Evolutionary conservation across 2,888 invertebrate species (phyloP).

Genomic region (Lasiommata megera): DNA sequence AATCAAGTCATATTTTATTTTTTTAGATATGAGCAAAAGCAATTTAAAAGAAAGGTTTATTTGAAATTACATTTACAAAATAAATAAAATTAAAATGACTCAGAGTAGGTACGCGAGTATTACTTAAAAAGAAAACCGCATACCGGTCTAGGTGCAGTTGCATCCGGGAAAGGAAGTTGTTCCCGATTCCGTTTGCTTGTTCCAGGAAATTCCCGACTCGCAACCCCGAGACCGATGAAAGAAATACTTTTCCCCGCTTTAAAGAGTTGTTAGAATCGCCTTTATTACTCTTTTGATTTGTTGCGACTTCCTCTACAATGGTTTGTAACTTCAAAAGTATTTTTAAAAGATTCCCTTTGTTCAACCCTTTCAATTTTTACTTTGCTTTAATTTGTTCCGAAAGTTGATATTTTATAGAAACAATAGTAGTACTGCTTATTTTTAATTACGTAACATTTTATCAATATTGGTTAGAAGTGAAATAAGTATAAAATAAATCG

Average conservation of each 20-base stretch:
- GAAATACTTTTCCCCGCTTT: constrained; percentile 54
- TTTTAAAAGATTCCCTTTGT: constrained; percentile 15
- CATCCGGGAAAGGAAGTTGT: constrained; percentile 60
- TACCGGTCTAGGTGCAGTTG: constrained; percentile 37
- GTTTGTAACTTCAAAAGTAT: constrained; percentile 33
- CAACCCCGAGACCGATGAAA: constrained; percentile 59
- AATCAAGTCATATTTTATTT: no score
- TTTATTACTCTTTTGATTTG: constrained; percentile 58
- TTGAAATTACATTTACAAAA: no score
- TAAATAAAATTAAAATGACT: constrained; percentile 24
- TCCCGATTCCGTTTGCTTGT: constrained; percentile 57
- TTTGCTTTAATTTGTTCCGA: constrained; percentile 2
- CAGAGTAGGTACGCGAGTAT: constrained; percentile 9
- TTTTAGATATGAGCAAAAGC: no score
- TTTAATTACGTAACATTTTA: not conserved
- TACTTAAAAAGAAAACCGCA: constrained; percentile 27
- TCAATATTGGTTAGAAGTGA: not conserved
- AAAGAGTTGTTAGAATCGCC: constrained; percentile 45
- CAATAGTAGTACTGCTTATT: not conserved
- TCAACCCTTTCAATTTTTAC: not conserved
- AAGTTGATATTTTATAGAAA: not conserved
- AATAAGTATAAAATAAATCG: no score
- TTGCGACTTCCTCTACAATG: constrained; percentile 42
- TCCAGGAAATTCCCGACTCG: constrained; percentile 56
- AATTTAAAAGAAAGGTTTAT: no score